Percentiles rank a stretch among this genome's conserved stretches.
Conservation (phyloP, 2,113 vertebrate species). For the Microtus richardsoni region DNA sequence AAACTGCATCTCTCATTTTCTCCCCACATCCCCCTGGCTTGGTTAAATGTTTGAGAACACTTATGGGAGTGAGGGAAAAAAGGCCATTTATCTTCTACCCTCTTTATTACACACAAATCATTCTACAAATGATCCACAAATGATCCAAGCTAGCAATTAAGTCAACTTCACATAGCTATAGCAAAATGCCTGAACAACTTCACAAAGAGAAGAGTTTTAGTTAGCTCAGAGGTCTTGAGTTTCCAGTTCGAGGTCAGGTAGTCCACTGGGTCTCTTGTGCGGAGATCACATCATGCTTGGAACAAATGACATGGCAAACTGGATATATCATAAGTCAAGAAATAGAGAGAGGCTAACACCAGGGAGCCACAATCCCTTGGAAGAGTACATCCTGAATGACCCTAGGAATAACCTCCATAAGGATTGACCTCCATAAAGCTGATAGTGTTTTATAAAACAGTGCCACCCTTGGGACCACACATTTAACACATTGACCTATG, state of each 20-base stretch:
- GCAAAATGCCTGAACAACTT: background rate
- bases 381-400: background rate
- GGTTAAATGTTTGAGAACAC: background rate
- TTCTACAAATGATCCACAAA: background rate
- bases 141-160: background rate
- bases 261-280: background rate
- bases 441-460: background rate
- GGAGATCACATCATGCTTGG: background rate
- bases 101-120: background rate
- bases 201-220: background rate
- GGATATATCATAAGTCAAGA: background rate
- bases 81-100: background rate
- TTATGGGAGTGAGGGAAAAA: background rate
- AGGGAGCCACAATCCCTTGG: background rate
- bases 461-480: background rate
- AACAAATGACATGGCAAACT: background rate
- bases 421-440: background rate
- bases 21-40: background rate
- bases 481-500: background rate
- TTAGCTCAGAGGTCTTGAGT: background rate
- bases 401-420: background rate
- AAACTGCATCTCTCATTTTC: background rate
- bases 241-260: background rate
- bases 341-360: background rate
- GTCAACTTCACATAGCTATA: background rate